Percentiles rank a stretch among this genome's conserved stretches.
phyloP scores from a whole-genome alignment of 2,113 vertebrate genomes.

The Rousettus leschenaultii region DNA sequence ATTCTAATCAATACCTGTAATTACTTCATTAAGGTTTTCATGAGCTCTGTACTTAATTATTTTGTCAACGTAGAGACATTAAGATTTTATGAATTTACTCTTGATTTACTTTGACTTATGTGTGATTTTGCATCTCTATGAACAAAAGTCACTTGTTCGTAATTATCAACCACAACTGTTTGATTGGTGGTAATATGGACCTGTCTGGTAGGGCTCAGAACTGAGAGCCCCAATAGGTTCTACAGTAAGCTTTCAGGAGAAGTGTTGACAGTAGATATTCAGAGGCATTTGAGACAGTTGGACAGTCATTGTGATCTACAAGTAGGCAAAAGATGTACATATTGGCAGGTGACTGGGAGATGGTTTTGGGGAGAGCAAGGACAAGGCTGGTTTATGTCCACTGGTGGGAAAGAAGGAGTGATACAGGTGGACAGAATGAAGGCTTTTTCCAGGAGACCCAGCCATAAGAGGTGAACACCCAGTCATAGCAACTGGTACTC shows the following conservation, averaged over 20 bases:
- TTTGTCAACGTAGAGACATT: background rate
- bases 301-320: background rate
- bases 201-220: background rate
- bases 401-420: background rate
- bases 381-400: background rate
- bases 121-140: background rate
- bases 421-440: background rate
- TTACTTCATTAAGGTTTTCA: constrained; percentile 10
- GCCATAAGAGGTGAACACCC: background rate
- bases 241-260: background rate
- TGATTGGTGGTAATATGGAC: background rate
- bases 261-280: background rate
- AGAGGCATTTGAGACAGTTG: background rate
- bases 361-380: background rate
- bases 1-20: background rate
- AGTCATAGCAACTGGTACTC: background rate
- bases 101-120: background rate
- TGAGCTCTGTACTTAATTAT: background rate
- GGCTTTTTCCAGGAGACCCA: background rate
- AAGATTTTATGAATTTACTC: constrained; percentile 6
- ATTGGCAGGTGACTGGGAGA: background rate
- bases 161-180: background rate
- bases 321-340: background rate
- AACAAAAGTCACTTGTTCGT: background rate
- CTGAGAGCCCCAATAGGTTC: background rate